phyloP scores from a whole-genome alignment of 1,140 invertebrate genomes.

The Streblospio benedicti region DNA sequence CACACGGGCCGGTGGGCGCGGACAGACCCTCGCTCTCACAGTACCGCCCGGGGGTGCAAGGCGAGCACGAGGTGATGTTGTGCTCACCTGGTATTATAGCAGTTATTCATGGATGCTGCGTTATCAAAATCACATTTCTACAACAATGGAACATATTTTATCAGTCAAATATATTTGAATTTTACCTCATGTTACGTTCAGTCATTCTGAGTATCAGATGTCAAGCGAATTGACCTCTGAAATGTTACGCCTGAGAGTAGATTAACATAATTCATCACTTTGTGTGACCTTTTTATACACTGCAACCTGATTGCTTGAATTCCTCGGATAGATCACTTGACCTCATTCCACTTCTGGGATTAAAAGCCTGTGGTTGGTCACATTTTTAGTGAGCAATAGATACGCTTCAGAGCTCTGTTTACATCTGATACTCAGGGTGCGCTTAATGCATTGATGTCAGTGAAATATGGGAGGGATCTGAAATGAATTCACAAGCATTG shows the following conservation, averaged over 20 bases:
- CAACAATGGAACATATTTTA: neutral
- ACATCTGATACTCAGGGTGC: neutral
- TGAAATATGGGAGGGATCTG: neutral
- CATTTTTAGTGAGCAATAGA: too few species aligned
- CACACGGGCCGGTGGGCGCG: conserved; percentile 31
- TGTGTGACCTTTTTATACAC: too few species aligned
- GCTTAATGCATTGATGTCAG: neutral
- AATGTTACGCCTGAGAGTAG: too few species aligned
- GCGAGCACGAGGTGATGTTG: conserved; percentile 27
- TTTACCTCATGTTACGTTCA: too few species aligned
- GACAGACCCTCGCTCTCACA: conserved; percentile 33
- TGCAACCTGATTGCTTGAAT: too few species aligned
- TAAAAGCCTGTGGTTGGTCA: too few species aligned
- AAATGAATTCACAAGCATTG: too few species aligned
- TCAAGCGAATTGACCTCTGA: too few species aligned
- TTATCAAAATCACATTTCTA: neutral
- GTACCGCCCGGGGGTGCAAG: conserved; percentile 36
- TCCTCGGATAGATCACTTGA: too few species aligned
- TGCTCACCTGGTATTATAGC: neutral
- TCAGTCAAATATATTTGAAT: neutral
- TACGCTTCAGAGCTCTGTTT: neutral
- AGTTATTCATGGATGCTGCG: neutral
- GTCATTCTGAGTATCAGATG: too few species aligned
- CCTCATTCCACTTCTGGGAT: too few species aligned
- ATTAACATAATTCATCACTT: too few species aligned